Evolutionary conservation across 2,888 invertebrate species (phyloP), one percentile per base, ranked within the genome.

Genomic region (Cremastinae sp.): DNA sequence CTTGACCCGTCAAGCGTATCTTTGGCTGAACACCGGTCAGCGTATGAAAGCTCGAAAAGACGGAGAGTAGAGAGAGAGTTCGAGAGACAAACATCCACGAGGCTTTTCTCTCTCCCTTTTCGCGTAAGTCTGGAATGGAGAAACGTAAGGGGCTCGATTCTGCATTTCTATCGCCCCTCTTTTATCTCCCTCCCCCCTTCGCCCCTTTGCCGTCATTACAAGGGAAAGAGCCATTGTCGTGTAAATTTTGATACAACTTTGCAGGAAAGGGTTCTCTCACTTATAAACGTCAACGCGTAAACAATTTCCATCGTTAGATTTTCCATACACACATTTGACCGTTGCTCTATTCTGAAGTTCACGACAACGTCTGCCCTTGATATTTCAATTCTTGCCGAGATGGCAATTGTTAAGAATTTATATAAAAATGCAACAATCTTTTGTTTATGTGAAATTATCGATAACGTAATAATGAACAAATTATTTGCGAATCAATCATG

Each of bases 181-280:
- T 74, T 82, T 79, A 72, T 77, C 66, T 74, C 69, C 79, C 72
- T 51, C 78, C 78, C 49, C 80, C 79, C 80, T 65, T 47, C 61
- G 22, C 55, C 12, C 70, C 81, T 75, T 78, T 70, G n/a, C n/a
- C n/a, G n/a, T 78, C 81, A 79, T 75, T 78, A 12, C 83, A 84
- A 83, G 85, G 83, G 82, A 76, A 81, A 82, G 82, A 79, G 28
- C 86, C 84, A 89, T 89, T 89, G 89, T 89, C 83, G 85, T 85
- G 83, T 84, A 85, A 88, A 89, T 88, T 89, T 88, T 83, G 85
- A 78, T 82, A 84, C 88, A 88, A 89, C 87, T 88, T 88, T 87
- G 83, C 71, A 79, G 81, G 79, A 85, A 86, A 87, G 84, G 83
- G 83, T 85, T 71, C 64, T 61, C 35, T 16, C 16, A 16, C 35